Evolutionary conservation across 1,140 invertebrate species (phyloP), one percentile per base, ranked within the genome.

Genomic region (Scaptomyza hsui): DNA sequence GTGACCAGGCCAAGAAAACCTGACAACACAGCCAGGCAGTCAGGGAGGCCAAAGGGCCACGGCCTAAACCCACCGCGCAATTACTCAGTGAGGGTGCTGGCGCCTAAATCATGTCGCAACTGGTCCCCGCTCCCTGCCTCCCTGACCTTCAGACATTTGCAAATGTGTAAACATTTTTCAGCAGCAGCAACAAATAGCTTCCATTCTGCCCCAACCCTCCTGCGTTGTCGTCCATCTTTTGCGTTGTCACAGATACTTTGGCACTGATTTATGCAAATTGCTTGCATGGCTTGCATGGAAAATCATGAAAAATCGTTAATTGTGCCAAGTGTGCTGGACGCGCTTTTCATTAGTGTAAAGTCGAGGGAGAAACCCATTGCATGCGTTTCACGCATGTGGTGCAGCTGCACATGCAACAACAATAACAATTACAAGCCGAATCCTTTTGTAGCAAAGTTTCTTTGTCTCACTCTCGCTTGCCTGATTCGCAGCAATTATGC

Each of bases 141-240:
- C 41, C 64, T 88, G 81, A 86, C 81, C 81, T 86, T 88, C 78
- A 88, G 81, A 81, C 81, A 72, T 70, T 86, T 88, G 82, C 82
- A 86, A 88, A 86, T 86, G 81, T 88, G 81, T 88, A 86, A 86
- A 86, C 81, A 86, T 86, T 86, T 86, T 88, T 86, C 82, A 79
- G 55, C 62, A 55, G 39, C 19, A 15, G 35, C 47, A 26, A 57
- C 57, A 44, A 72, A 26, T 13, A 29, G 32, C 44, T n/a, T 26
- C 32, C 26, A 29, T 9, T 9, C 26, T 9, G 6, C 4, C 15
- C 12, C 12, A 12, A 29, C 32, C 29, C 29, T 24, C 1, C 29
- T 15, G 12, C 1, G 44, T 19, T n/a, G n/a, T n/a, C 26, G 21
- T 18, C 35, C 51, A 53, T 53, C 51, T 26, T 55, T 26, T 78